A percentile compares a stretch with the other conserved stretches of the same genome.
Conservation (phyloP, 2,888 invertebrate species). For the Xestia sexstrigata region DNA sequence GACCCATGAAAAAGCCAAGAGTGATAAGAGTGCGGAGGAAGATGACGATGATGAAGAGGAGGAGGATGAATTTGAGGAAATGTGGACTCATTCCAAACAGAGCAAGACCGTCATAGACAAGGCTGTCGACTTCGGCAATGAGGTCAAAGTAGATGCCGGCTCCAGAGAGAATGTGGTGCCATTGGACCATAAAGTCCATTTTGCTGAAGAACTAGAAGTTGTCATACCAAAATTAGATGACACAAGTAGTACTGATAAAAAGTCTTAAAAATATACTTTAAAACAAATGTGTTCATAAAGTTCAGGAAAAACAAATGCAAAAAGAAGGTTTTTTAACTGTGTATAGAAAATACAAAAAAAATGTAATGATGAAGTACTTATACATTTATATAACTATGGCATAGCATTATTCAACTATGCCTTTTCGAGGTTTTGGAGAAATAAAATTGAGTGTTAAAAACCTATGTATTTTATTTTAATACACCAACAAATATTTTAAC, state of each 20-base stretch:
- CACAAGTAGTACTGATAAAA: slow-evolving; percentile 83
- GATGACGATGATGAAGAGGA: slow-evolving; percentile 76
- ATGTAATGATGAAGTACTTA: slow-evolving; percentile 30
- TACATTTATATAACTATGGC: slow-evolving; percentile 30
- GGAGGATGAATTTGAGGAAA: slow-evolving; percentile 87
- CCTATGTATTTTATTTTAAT: slow-evolving; percentile 14
- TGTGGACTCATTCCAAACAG: slow-evolving; percentile 84
- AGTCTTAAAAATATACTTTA: slow-evolving; percentile 79
- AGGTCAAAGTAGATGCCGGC: slow-evolving; percentile 66
- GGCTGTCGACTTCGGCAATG: slow-evolving; percentile 82
- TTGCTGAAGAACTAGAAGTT: slow-evolving; percentile 76
- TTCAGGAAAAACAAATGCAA: slow-evolving; percentile 25
- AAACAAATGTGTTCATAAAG: slow-evolving; percentile 40
- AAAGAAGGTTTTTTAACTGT: slow-evolving; percentile 17
- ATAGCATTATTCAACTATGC: slow-evolving; percentile 34
- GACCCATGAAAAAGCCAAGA: slow-evolving; percentile 79
- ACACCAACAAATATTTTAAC: slow-evolving; percentile 30
- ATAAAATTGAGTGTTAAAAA: slow-evolving; percentile 53
- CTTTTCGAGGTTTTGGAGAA: slow-evolving; percentile 46
- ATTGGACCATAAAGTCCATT: slow-evolving; percentile 77
- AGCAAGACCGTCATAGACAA: slow-evolving; percentile 76
- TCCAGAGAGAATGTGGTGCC: slow-evolving; percentile 46
- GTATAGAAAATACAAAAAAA: slow-evolving; percentile 32
- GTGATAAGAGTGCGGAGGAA: slow-evolving; percentile 78
- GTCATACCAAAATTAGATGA: slow-evolving; percentile 72